Base-by-base conservation (phyloP, 2,797 vertebrate genomes). In the Argyrosomus regius region DNA sequence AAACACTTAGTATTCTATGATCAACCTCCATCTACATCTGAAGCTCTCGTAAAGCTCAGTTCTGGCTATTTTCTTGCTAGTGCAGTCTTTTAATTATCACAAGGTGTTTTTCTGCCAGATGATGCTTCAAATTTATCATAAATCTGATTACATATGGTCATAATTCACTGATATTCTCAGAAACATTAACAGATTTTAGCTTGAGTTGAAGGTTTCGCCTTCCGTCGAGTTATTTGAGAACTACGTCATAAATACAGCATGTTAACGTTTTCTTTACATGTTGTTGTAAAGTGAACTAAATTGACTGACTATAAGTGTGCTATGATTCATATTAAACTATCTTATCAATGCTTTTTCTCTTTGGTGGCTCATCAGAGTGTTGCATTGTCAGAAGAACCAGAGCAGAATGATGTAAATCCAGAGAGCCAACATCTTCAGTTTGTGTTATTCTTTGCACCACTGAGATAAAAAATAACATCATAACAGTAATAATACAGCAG, bases 391-490 rank as follows among this genome's bases (percentile, higher is more conserved):
- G 39, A 72, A 63, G 53, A 75, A 43, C 31, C 63, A 54, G 10
- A 53, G 41, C 14, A 48, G 39, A 62, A 43, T 49, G 9, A 31
- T 45, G 7, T 17, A 16, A 67, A 57, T 20, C 35, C 58, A 64
- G 61, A 56, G 17, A 57, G 28, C 41, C 31, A 17, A 1, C 11
- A 35, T 39, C 14, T 75, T 54, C 39, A 59, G 22, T 75, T 66
- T 71, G 49, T 17, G 14, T 57, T 62, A 72, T 86, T 63, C 77
- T 75, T 87, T 72, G 79, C 57, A 83, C 22, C 66, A 53, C 60
- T 69, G 26, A 74, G 45, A 28, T 28, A 68, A 43, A 72, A 66
- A 39, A 56, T 39, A 59, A 52, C 28, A 61, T 49, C 49, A 72
- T 6, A 72, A 64, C 31, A n/a, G 57, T 31, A 26, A 69, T 60